Conservation (phyloP, 2,797 vertebrate genomes). For the Pangasius djambal region DNA sequence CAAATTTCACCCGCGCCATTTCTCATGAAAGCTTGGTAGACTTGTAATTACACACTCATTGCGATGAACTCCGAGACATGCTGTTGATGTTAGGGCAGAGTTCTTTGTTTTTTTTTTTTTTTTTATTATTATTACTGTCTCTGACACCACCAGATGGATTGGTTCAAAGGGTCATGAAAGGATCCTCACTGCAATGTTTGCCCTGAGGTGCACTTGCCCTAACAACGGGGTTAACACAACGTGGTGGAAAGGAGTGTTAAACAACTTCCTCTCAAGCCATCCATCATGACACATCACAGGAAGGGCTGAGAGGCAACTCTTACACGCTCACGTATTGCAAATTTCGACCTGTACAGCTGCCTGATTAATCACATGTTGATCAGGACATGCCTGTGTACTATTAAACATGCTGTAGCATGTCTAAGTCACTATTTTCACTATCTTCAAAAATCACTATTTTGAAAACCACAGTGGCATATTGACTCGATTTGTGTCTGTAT, state of each 20-base stretch:
- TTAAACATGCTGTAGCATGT: neutral
- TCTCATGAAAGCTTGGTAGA: neutral
- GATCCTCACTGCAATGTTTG: conserved; percentile 24
- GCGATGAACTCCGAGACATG: neutral
- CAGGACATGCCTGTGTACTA: neutral
- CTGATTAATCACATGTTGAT: neutral
- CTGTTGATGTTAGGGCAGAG: conserved; percentile 10
- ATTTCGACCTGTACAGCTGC: conserved; percentile 26
- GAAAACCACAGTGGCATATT: neutral
- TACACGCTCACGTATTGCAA: neutral
- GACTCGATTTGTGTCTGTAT: neutral
- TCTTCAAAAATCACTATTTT: neutral
- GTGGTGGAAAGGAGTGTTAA: conserved; percentile 32
- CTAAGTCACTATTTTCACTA: neutral
- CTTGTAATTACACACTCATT: conserved; percentile 27
- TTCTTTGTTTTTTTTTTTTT: neutral
- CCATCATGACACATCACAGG: conserved; percentile 41
- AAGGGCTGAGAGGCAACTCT: neutral
- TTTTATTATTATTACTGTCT: conserved; percentile 17
- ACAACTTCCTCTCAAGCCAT: conserved; percentile 46
- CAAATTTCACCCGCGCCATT: neutral
- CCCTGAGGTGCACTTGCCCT: conserved; percentile 39
- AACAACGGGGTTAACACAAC: conserved; percentile 44
- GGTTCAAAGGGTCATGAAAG: conserved; percentile 38
- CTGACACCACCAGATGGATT: conserved; percentile 28